These are phyloP conservation scores for Toxonevra muliebris DNA, from an alignment of 2,888 invertebrate species.

Conservation along the genomic window DNA sequence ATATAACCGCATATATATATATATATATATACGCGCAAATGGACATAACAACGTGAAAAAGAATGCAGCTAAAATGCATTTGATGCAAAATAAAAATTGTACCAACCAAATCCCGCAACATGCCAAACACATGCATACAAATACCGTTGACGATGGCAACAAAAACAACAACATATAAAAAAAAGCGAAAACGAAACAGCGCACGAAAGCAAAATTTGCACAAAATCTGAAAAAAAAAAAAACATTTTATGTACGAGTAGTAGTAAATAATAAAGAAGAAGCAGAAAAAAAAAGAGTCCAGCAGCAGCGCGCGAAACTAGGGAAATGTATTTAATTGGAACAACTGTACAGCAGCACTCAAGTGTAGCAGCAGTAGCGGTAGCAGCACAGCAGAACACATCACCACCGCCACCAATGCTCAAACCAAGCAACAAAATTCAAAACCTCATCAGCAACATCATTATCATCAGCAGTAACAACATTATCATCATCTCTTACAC, in stretches of 20 bases:
- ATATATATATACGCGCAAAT: slow-evolving; percentile 8
- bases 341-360: slow-evolving; percentile 52
- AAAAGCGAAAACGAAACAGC: slow-evolving; percentile 11
- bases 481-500: slow-evolving; percentile 21
- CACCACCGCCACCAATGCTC: not conserved
- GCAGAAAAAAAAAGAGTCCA: slow-evolving; percentile 21
- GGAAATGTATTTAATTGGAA: slow-evolving; percentile 60
- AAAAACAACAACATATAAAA: slow-evolving; percentile 14
- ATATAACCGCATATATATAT: slow-evolving; percentile 25
- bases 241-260: slow-evolving; percentile 6
- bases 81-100: not conserved
- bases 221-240: slow-evolving; percentile 2
- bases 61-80: slow-evolving; percentile 8
- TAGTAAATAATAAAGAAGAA: slow-evolving; percentile 23
- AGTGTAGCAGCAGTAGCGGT: not conserved
- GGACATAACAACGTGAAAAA: slow-evolving; percentile 20
- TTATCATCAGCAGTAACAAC: slow-evolving; percentile 5
- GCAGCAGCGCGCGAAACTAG: slow-evolving; percentile 54
- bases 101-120: too few relatives aligned
- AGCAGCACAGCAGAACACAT: not conserved
- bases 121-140: slow-evolving; percentile 3
- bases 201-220: not conserved
- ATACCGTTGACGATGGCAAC: slow-evolving; percentile 15
- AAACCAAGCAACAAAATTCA: slow-evolving; percentile 2
- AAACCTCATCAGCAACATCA: slow-evolving; percentile 5